A percentile compares a stretch with the other conserved stretches of the same genome.
Conservation (phyloP, 2,113 vertebrate species). For the Corythaixoides concolor region DNA sequence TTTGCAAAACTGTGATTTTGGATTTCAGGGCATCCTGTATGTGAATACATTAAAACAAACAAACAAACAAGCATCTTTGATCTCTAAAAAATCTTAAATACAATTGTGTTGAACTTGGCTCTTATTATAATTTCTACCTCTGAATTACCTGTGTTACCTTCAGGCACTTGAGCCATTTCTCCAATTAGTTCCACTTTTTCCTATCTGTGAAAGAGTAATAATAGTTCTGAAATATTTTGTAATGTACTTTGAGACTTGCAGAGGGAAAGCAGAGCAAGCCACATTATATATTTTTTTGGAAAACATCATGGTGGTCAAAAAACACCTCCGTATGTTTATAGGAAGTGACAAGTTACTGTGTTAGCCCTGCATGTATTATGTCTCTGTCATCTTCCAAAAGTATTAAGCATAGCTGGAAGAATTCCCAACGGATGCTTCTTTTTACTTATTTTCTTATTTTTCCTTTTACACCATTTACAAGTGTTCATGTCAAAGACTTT, state of each 20-base stretch:
- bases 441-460: neutral
- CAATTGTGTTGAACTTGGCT: neutral
- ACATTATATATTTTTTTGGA: neutral
- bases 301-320: neutral
- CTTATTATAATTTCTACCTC: neutral
- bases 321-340: neutral
- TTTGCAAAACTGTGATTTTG: neutral
- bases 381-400: conserved; percentile 35
- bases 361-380: neutral
- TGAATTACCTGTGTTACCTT: neutral
- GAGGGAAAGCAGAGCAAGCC: neutral
- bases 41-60: neutral
- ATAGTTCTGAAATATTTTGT: neutral
- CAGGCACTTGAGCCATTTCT: neutral
- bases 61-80: neutral
- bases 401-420: conserved; percentile 28
- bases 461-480: neutral
- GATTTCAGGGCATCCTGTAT: neutral
- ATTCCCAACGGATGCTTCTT: conserved; percentile 26
- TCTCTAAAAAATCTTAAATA: neutral
- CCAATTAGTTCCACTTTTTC: neutral
- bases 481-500: neutral
- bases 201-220: neutral
- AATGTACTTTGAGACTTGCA: neutral
- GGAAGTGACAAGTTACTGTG: conserved; percentile 27